Evolutionary conservation across 2,113 vertebrate species (phyloP).

Genomic region (Nothobranchius furzeri): DNA sequence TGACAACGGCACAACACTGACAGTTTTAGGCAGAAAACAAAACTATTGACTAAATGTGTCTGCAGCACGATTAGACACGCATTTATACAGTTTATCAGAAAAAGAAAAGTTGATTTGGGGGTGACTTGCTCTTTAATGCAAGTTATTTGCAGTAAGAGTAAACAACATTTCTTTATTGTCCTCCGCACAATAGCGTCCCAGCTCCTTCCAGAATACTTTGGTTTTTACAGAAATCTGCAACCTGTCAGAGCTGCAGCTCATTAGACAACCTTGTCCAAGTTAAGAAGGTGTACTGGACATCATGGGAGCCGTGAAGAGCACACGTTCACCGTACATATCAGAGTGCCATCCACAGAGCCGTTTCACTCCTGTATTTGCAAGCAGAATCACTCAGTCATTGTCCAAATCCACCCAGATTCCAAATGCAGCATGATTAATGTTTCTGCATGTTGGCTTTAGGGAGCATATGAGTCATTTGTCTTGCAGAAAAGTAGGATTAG

Average conservation of each 20-base stretch:
- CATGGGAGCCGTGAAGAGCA: not conserved
- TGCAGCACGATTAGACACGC: no score
- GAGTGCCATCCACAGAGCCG: not conserved
- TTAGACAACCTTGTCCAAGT: not conserved
- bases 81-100: no score
- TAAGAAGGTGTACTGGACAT: not conserved
- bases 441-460: not conserved
- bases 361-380: conserved; percentile 2
- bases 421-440: conserved; percentile 11
- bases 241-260: not conserved
- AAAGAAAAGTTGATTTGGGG: no score
- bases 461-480: conserved; percentile 4
- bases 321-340: not conserved
- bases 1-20: no score
- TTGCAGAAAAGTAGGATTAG: not conserved
- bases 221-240: conserved; percentile 2
- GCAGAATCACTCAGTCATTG: conserved; percentile 1
- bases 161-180: not conserved
- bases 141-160: no score
- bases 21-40: no score
- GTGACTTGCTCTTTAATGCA: no score
- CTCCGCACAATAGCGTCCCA: not conserved
- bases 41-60: no score
- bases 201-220: not conserved
- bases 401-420: not conserved